Conservation (phyloP, 2,888 invertebrate species). For the Dynastes maya region DNA sequence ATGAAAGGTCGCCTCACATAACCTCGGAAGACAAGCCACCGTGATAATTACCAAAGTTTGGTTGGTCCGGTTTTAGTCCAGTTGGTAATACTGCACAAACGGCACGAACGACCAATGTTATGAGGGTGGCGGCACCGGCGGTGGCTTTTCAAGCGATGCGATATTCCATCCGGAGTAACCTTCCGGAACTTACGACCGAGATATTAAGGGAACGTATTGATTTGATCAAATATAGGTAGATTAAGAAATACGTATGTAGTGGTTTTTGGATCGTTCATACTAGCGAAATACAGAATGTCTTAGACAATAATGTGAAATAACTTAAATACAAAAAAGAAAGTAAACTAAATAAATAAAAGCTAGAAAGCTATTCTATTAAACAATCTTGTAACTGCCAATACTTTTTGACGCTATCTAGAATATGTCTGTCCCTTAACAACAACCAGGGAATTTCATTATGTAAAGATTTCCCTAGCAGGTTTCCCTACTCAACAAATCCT, state of each 20-base stretch:
- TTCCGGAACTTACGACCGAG: slow-evolving; percentile 32
- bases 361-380: too few species aligned
- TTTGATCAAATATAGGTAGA: slow-evolving; percentile 21
- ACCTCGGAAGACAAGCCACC: slow-evolving; percentile 64
- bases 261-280: too few species aligned
- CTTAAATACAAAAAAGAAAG: too few species aligned
- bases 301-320: too few species aligned
- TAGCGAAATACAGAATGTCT: too few species aligned
- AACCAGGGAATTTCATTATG: too few species aligned
- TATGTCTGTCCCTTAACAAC: too few species aligned
- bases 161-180: slow-evolving; percentile 38
- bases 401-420: too few species aligned
- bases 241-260: not conserved
- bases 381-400: too few species aligned
- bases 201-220: slow-evolving; percentile 39
- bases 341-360: too few species aligned
- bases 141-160: slow-evolving; percentile 24
- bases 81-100: slow-evolving; percentile 42
- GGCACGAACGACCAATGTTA: slow-evolving; percentile 41
- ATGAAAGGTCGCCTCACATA: slow-evolving; percentile 63
- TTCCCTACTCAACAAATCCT: too few species aligned
- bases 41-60: slow-evolving; percentile 68
- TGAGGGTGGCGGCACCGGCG: slow-evolving; percentile 10
- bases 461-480: too few species aligned
- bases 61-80: slow-evolving; percentile 54